These are phyloP conservation scores for Aphelenchoides besseyi DNA, from an alignment of 1,140 invertebrate species.

Conservation along the genomic window DNA sequence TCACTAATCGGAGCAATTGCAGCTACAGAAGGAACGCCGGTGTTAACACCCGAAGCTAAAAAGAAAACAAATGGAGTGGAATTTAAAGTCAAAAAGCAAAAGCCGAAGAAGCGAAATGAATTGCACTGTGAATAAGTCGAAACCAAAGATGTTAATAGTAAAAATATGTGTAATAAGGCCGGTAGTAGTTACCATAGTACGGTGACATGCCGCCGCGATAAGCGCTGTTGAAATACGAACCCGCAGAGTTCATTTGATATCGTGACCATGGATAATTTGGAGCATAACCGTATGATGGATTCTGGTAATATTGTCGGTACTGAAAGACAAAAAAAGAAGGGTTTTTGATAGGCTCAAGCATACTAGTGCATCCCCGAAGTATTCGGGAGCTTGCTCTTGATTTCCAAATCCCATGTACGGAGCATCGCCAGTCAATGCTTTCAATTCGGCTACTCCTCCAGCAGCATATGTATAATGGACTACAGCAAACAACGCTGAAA, in stretches of 20 bases:
- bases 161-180: not conserved
- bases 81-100: too few relatives aligned
- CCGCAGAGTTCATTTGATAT: conserved; percentile 9
- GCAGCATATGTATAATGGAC: conserved; percentile 24
- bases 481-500: too few relatives aligned
- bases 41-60: not conserved
- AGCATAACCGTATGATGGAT: conserved; percentile 28
- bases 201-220: conserved; percentile 25
- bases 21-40: not conserved
- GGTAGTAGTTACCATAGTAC: not conserved
- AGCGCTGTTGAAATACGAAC: not conserved
- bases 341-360: not conserved
- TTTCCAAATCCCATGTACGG: conserved; percentile 39
- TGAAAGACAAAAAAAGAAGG: not conserved
- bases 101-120: too few relatives aligned
- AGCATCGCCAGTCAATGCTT: conserved; percentile 45
- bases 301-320: conserved; percentile 24
- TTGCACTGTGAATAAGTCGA: too few relatives aligned
- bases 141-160: too few relatives aligned
- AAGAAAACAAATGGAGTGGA: conserved; percentile 17
- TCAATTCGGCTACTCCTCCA: conserved; percentile 35
- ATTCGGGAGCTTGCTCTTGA: conserved; percentile 45
- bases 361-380: conserved; percentile 38
- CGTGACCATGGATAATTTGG: conserved; percentile 14
- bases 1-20: not conserved